These are phyloP conservation scores for Fulmarus glacialis DNA, from an alignment of 2,113 vertebrate species.

Conservation along the genomic window DNA sequence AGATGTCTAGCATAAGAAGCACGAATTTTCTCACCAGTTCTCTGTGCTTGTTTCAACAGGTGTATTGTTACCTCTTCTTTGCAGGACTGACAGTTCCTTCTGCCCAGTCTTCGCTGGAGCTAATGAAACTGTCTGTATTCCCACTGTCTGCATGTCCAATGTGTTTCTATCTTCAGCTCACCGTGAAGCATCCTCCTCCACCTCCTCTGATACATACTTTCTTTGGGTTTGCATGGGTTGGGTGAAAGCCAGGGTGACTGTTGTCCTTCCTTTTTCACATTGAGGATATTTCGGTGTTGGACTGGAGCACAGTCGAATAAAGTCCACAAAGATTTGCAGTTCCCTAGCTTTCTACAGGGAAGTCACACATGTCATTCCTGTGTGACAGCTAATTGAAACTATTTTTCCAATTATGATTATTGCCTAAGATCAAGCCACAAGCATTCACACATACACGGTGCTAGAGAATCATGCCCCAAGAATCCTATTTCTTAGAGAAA, in stretches of 20 bases:
- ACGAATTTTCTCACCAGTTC: neutral
- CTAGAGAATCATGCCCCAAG: neutral
- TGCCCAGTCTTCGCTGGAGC: neutral
- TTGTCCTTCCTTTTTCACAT: neutral
- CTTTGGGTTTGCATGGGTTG: neutral
- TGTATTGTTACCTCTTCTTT: constrained; percentile 12
- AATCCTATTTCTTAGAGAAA: neutral
- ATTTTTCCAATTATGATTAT: neutral
- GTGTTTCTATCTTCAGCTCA: neutral
- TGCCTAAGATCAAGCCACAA: neutral
- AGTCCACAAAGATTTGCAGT: neutral
- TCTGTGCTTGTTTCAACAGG: constrained; percentile 55
- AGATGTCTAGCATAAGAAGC: constrained; percentile 18
- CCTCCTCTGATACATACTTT: neutral
- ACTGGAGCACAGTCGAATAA: neutral
- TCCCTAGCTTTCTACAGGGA: neutral
- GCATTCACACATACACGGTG: neutral
- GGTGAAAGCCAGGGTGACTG: neutral
- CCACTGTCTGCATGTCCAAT: neutral
- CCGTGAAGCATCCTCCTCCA: neutral
- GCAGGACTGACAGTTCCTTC: neutral
- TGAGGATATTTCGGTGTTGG: neutral
- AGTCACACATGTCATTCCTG: neutral
- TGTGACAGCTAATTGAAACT: neutral
- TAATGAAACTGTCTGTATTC: neutral